A percentile compares a stretch with the other conserved stretches of the same genome.
Evolutionary conservation across 2,888 invertebrate genomes (phyloP).

Genomic region (Hirtodrosophila confusa): DNA sequence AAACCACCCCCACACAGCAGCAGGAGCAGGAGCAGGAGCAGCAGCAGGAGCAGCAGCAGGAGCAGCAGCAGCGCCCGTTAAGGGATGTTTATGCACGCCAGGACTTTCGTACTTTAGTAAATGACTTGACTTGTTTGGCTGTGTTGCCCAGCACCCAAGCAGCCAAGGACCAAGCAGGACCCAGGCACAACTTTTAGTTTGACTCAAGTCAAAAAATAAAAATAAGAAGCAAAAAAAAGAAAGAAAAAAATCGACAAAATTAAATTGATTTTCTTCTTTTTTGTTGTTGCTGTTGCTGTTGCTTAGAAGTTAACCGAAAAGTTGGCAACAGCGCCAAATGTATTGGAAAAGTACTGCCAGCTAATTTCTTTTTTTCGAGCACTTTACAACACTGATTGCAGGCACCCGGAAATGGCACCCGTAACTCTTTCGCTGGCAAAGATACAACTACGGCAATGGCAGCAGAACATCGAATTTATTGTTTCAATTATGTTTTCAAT

Average conservation of each 20-base stretch:
- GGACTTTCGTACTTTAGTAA: constrained; percentile 75
- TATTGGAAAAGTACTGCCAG: constrained; percentile 43
- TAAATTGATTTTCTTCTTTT: constrained; percentile 71
- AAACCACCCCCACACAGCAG: constrained; percentile 68
- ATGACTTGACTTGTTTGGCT: constrained; percentile 78
- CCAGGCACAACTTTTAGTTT: constrained; percentile 57
- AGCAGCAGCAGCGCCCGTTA: constrained; percentile 41
- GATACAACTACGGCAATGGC: neutral
- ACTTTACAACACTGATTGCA: constrained; percentile 23
- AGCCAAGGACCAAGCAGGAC: constrained; percentile 24
- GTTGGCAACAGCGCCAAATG: constrained; percentile 42
- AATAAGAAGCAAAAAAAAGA: constrained; percentile 24
- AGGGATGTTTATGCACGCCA: constrained; percentile 69
- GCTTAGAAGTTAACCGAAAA: constrained; percentile 3
- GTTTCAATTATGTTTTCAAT: constrained; percentile 81
- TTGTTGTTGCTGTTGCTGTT: constrained; percentile 16
- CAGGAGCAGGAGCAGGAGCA: constrained; percentile 12
- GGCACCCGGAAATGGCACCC: constrained; percentile 12
- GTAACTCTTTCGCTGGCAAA: constrained; percentile 58
- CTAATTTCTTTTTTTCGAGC: constrained; percentile 43
- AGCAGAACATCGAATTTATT: constrained; percentile 64
- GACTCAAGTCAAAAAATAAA: constrained; percentile 25
- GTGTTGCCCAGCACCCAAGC: constrained; percentile 55
- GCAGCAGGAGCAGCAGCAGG: constrained; percentile 10
- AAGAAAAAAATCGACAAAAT: constrained; percentile 55